Base-by-base conservation (phyloP, 1,140 invertebrate species). In the Wasmannia auropunctata region DNA sequence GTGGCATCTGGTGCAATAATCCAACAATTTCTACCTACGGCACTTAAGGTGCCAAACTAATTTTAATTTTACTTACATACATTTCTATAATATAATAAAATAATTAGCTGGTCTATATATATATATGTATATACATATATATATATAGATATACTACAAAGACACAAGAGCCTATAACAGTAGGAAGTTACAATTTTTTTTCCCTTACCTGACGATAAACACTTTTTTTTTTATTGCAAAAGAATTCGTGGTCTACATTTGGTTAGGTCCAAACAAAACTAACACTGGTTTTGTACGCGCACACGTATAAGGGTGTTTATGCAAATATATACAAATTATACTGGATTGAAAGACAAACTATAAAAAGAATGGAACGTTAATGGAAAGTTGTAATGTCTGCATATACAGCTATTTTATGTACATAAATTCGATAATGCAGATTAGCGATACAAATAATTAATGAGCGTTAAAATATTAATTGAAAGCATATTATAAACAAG, bases 11-110 rank as follows among this genome's bases (percentile, higher is more conserved):
- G 80, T 87, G 80, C 51, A 72, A 85, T 85, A 87, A 92, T 88
- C 63, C 70, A 88, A 91, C 77, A 81, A 86, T 74, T 87, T 89
- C 83, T 91, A 92, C 75, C 85, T 91, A 92, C 34, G 88, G 89
- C 88, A 90, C 90, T 91, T 90, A 88, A 88, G 83, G 85, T 77
- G 60, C 84, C 79, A 77, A n/a, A 79, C 69, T 65, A 90, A 83
- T 60, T 70, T 80, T 74, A 58, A 74, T 54, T 43, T 83, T 79
- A 91, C 62, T 87, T 92, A 88, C 76, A 87, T 91, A 92, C 75
- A 79, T 77, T 80, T 70, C 56, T 70, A 81, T 69, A 46, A 83
- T 54, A 65, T 62, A 75, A 84, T 85, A 86, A 80, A 89, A 91
- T 85, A 87, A 88, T 90, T 83, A 90, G 80, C 62, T 74, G 79